Evolutionary conservation across 37 sponge, comb jelly and placozoan genomes (phyloP).

Genomic region (Aplysina aerophoba): DNA sequence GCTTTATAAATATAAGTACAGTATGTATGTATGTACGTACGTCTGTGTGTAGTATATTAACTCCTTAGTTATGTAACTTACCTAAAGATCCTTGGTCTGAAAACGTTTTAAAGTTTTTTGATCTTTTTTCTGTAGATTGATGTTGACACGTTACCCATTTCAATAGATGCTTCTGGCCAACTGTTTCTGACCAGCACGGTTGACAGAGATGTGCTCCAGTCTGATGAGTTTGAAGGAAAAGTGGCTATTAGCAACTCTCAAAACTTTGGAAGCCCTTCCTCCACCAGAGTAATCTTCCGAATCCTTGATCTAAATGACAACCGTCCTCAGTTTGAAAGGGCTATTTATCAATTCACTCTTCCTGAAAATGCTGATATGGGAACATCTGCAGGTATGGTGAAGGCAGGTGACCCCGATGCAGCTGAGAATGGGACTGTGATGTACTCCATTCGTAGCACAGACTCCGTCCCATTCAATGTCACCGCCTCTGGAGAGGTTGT

Average conservation of each 20-base stretch:
- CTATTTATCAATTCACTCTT: not conserved
- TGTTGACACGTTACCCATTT: too few relatives aligned
- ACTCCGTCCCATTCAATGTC: not conserved
- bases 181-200: not conserved
- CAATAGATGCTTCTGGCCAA: not conserved
- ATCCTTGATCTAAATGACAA: conserved; percentile 16
- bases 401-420: not conserved
- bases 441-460: not conserved
- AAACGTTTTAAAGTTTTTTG: too few relatives aligned
- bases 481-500: not conserved
- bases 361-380: not conserved
- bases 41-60: not conserved
- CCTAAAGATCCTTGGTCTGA: too few relatives aligned
- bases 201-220: not conserved
- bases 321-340: not conserved
- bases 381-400: not conserved
- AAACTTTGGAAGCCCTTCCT: not conserved
- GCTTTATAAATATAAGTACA: too few relatives aligned
- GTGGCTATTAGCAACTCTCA: conserved; percentile 16
- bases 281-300: not conserved
- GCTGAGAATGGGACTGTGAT: conserved; percentile 5
- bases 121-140: too few relatives aligned
- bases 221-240: not conserved
- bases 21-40: conserved; percentile 11
- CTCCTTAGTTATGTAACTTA: too few relatives aligned